Percentiles rank a stretch among this genome's conserved stretches.
These are phyloP conservation scores for Epinotia ramella DNA, from an alignment of 2,888 invertebrate genomes.

Conservation along the genomic window DNA sequence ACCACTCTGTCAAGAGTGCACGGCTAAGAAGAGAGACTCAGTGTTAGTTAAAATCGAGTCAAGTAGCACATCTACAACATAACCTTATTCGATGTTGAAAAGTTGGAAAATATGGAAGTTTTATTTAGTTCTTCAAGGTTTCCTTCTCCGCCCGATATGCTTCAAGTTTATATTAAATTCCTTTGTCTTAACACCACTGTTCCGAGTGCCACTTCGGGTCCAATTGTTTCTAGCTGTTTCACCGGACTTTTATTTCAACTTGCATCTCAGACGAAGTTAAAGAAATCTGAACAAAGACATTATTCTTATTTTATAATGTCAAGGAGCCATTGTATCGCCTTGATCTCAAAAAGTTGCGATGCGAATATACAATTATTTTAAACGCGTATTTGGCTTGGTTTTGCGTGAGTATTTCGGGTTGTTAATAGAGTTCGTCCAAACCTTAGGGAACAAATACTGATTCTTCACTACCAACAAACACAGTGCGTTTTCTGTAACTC, in stretches of 20 bases:
- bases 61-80: slow-evolving; percentile 20
- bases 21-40: no score
- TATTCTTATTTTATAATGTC: slow-evolving; percentile 14
- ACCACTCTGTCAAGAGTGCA: no score
- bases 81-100: slow-evolving; percentile 15
- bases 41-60: no score
- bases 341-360: background rate
- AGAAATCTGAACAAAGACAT: slow-evolving; percentile 28
- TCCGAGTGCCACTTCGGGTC: slow-evolving; percentile 20
- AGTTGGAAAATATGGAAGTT: slow-evolving; percentile 41
- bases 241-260: slow-evolving; percentile 33
- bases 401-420: background rate
- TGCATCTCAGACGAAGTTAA: slow-evolving; percentile 14
- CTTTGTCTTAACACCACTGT: slow-evolving; percentile 33
- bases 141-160: slow-evolving; percentile 36
- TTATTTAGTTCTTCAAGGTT: slow-evolving; percentile 39
- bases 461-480: no score
- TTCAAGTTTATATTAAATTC: slow-evolving; percentile 38
- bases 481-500: background rate
- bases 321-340: background rate
- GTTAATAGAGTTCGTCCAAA: no score
- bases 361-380: background rate
- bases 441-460: no score
- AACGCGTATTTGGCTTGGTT: background rate
- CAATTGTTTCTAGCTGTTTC: slow-evolving; percentile 41